phyloP scores from a whole-genome alignment of 2,888 invertebrate genomes.

The Pristionchus exspectatus region DNA sequence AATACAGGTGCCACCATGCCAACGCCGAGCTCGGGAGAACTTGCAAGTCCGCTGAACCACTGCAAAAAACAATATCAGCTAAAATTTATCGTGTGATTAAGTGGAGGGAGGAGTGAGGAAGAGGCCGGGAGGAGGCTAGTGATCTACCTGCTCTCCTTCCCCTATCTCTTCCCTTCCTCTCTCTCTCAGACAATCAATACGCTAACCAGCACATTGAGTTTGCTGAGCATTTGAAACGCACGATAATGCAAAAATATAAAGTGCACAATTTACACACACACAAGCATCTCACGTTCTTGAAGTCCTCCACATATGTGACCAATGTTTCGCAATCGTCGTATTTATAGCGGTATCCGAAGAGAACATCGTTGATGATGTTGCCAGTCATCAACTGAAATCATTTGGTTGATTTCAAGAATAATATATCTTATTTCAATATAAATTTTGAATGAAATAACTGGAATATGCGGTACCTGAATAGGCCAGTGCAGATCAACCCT shows the following conservation, averaged over 20 bases:
- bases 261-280: too few relatives aligned
- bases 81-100: too few relatives aligned
- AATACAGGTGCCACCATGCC: background rate
- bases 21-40: background rate
- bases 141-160: too few relatives aligned
- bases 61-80: background rate
- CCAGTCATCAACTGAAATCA: conserved; percentile 21
- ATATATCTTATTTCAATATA: too few relatives aligned
- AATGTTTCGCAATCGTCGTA: conserved; percentile 21
- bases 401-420: too few relatives aligned
- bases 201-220: too few relatives aligned
- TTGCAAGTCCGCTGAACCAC: background rate
- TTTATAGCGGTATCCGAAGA: conserved; percentile 46
- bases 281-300: background rate
- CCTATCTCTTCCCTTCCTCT: too few relatives aligned
- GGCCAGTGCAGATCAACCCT: conserved; percentile 35
- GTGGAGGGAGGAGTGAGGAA: too few relatives aligned
- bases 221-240: too few relatives aligned
- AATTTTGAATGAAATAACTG: background rate
- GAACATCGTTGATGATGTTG: conserved; percentile 42
- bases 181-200: too few relatives aligned
- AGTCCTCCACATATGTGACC: conserved; percentile 12
- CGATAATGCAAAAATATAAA: background rate
- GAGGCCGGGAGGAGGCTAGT: too few relatives aligned
- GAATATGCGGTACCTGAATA: background rate